Base-by-base conservation (phyloP, 2,797 vertebrate genomes). In the Tokudaia muenninki region DNA sequence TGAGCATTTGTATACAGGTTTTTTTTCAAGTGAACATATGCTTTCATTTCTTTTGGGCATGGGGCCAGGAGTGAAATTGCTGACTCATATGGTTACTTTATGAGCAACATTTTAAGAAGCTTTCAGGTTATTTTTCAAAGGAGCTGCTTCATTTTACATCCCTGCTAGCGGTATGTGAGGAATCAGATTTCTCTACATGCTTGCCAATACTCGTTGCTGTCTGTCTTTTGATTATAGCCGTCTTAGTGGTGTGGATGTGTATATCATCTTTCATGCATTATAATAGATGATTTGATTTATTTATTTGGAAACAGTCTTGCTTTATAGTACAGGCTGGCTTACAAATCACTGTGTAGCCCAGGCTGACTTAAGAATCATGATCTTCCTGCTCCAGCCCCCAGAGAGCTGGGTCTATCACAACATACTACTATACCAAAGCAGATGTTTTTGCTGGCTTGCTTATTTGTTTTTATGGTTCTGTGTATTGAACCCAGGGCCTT, bases 41-140 rank as follows among this genome's bases (percentile, higher is more conserved):
- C 57, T 87, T 92, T 47, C 44, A 92, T 41, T 94, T 75, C 75
- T 87, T 94, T 94, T 90, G 75, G 29, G 31, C 87, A 21, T 87
- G 65, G 26, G 61, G 34, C 37, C 44, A 67, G 37, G 21, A 87
- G 47, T 91, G 37, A 8, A 86, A 90, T 67, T 86, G 31, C n/a
- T 80, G 57, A 75, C 10, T 84, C 75, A 74, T 65, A 87, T 67
- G 59, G 10, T 41, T 83, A 70, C 34, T 70, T 63, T 79, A 78
- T 88, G n/a, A 83, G 57, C 70, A 78, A 79, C 22, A 55, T 89
- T 94, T 83, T 89, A 31, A 89, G 70, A 63, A 78, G 29, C 44
- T 72, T 10, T 1, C 41, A 84, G 78, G 57, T 14, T 65, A 79
- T 65, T 90, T 89, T 67, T 80, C 63, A 80, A 79, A 89, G 72